A percentile compares a stretch with the other conserved stretches of the same genome.
These are phyloP conservation scores for Frankliniella intonsa DNA, from an alignment of 2,888 invertebrate species.

Conservation along the genomic window DNA sequence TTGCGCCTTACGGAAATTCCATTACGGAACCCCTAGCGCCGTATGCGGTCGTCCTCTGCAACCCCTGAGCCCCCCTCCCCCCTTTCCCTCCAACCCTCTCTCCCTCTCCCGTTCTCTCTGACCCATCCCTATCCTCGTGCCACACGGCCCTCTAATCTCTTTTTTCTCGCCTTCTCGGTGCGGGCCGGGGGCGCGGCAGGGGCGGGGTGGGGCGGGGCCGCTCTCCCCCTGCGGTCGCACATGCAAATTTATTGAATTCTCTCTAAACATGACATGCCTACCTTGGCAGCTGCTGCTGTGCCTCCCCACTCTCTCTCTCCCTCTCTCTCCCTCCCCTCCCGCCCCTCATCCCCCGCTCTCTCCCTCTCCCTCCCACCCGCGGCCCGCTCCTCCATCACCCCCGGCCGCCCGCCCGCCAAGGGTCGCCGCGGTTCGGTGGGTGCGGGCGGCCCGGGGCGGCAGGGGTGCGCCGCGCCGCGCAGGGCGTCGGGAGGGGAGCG, in stretches of 20 bases:
- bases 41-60: neutral
- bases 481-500: neutral
- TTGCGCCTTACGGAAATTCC: conserved; percentile 10
- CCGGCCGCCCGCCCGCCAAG: neutral
- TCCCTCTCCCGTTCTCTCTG: neutral
- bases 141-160: neutral
- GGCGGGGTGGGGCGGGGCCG: too few relatives aligned
- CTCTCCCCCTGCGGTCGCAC: too few relatives aligned
- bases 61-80: neutral
- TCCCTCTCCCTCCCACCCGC: neutral
- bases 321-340: neutral
- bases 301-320: neutral
- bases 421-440: neutral
- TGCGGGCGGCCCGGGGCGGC: neutral
- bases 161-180: too few relatives aligned
- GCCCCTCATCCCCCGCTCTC: neutral
- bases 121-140: neutral
- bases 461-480: neutral
- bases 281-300: too few relatives aligned
- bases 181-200: too few relatives aligned
- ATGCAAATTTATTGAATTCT: too few relatives aligned
- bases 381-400: neutral
- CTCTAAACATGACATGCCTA: too few relatives aligned
- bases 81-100: neutral
- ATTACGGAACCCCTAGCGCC: neutral